Evolutionary conservation across 2,797 vertebrate species (phyloP).

Genomic region (Eulemur mongoz): DNA sequence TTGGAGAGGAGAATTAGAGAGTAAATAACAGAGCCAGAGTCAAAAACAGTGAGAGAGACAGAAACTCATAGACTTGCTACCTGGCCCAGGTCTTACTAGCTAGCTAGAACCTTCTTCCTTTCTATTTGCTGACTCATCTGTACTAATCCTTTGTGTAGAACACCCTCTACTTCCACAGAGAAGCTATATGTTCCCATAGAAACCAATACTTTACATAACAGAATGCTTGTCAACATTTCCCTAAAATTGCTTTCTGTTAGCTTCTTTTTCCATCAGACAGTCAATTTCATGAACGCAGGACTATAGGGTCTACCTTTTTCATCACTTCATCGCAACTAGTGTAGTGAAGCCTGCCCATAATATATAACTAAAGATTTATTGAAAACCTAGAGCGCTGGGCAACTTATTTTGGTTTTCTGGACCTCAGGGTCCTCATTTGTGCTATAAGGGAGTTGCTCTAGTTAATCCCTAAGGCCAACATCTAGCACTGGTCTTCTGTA

Average conservation of each 20-base stretch:
- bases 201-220: not conserved
- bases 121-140: not conserved
- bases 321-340: no score
- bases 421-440: not conserved
- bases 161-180: not conserved
- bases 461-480: not conserved
- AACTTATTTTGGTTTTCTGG: not conserved
- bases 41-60: not conserved
- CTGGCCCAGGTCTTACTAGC: not conserved
- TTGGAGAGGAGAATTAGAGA: not conserved
- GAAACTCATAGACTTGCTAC: not conserved
- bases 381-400: not conserved
- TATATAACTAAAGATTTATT: not conserved
- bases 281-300: not conserved
- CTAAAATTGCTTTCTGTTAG: not conserved
- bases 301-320: no score
- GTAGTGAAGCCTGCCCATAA: not conserved
- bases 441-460: not conserved
- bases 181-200: not conserved
- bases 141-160: not conserved
- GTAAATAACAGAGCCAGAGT: not conserved
- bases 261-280: not conserved
- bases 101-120: not conserved
- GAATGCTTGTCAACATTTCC: not conserved
- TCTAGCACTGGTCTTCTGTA: not conserved